phyloP scores from a whole-genome alignment of 2,888 invertebrate species.

The Rhamphomyia laevipes region DNA sequence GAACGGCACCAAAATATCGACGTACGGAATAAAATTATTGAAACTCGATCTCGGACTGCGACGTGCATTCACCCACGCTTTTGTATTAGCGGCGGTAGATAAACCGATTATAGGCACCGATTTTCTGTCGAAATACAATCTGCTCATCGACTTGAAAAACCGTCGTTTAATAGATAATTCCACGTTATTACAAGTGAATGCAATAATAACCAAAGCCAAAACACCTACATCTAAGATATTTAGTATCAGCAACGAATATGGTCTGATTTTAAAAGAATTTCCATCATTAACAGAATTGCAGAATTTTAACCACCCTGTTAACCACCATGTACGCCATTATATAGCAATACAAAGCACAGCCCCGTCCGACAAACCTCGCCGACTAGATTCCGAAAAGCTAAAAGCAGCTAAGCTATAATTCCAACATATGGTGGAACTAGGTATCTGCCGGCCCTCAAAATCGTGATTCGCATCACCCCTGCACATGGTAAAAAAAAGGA shows the following conservation, averaged over 20 bases:
- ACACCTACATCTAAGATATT: not conserved
- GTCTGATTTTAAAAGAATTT: not conserved
- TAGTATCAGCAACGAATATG: not conserved
- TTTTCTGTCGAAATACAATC: constrained; percentile 5
- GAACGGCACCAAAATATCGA: constrained; percentile 9
- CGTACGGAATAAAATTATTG: constrained; percentile 5
- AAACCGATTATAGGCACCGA: constrained; percentile 10
- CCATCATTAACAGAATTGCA: not conserved
- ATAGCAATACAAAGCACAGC: not conserved
- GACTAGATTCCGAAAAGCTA: not conserved
- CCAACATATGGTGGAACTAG: not conserved
- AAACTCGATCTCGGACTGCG: constrained; percentile 8
- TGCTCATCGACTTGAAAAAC: not conserved
- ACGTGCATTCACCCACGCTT: constrained; percentile 5
- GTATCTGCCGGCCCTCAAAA: not conserved
- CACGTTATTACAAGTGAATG: too few species aligned
- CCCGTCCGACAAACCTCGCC: not conserved
- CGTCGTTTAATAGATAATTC: not conserved
- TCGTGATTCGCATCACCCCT: not conserved
- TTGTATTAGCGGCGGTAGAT: constrained; percentile 7
- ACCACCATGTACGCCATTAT: not conserved
- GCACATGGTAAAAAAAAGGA: not conserved
- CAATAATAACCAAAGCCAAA: not conserved
- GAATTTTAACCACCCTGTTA: not conserved
- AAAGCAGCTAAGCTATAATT: not conserved